Evolutionary conservation across 2,113 vertebrate genomes (phyloP), one percentile per base, ranked within the genome.

Genomic region (Neodontobutis hainanensis): DNA sequence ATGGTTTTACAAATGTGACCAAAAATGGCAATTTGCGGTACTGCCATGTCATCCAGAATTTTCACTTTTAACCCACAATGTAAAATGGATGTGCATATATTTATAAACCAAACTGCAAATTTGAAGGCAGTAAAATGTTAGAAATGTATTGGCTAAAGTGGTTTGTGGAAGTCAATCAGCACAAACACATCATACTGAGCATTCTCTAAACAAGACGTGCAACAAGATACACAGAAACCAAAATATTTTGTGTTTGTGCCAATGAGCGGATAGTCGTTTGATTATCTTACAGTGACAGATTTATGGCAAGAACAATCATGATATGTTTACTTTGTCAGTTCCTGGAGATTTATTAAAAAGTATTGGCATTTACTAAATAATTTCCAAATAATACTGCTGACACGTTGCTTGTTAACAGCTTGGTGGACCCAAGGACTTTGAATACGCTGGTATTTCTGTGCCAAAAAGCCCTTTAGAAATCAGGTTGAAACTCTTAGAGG

Each of bases 401-500:
- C 35, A 36, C 38, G n/a, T 8, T 40, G 2, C 5, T 27, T 27
- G 36, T 12, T 15, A 55, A 55, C 52, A 55, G n/a, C 52, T 55
- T 36, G n/a, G 32, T 36, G 8, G 8, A 12, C 34, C 52, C 8
- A n/a, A 12, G 10, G 6, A 12, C 12, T 6, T 1, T 11, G 27
- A 27, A 16, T 11, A 27, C 10, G 8, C 27, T 9, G 16, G 15
- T 27, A 8, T 27, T 27, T 19, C 16, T 32, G 50, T 52, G 34
- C 5, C 5, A 34, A 8, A 55, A 55, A 55, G 12, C 9, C 8
- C 69, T 44, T 66, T 63, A 53, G 58, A 56, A 50, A 65, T 32
- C 56, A 61, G 75, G 59, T 51, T 59, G 5, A 55, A 85, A 75
- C 61, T 68, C 19, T 81, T 72, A 57, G 59, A 76, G 53, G 32